Percentiles rank a stretch among this genome's conserved stretches.
Evolutionary conservation across 2,888 invertebrate genomes (phyloP).

Genomic region (Odontomyia ornata): DNA sequence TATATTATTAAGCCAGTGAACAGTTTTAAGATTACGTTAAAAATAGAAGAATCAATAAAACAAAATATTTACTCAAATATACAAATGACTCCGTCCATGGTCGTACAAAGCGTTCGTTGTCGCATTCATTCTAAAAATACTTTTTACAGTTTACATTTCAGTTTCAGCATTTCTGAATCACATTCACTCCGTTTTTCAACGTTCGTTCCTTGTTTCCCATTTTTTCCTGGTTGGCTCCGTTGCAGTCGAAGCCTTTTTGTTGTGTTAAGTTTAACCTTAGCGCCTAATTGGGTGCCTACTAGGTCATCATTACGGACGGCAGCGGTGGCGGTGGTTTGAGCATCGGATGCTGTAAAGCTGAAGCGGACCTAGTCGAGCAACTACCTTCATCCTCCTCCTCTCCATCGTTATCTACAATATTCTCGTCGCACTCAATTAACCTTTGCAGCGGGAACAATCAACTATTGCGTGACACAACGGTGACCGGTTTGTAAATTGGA

Average conservation of each 20-base stretch:
- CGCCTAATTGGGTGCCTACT: not conserved
- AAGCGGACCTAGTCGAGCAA: constrained; percentile 23
- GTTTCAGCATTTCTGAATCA: constrained; percentile 2
- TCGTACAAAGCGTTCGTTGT: not conserved
- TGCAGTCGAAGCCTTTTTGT: not conserved
- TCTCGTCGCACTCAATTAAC: not conserved
- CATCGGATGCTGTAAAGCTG: constrained; percentile 30
- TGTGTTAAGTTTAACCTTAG: not conserved
- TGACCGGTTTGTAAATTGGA: constrained; percentile 67
- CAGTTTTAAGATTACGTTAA: not conserved
- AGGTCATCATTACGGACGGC: constrained; percentile 40
- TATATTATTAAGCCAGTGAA: constrained; percentile 13
- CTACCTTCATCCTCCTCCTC: constrained; percentile 10
- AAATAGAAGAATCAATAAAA: not conserved
- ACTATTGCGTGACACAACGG: constrained; percentile 68
- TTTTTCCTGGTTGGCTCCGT: not conserved
- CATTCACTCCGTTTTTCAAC: not conserved
- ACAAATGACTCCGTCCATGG: constrained; percentile 7
- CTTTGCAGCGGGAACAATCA: constrained; percentile 60
- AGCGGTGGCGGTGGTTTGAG: constrained; percentile 22
- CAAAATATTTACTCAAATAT: constrained; percentile 35
- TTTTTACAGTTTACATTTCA: constrained; percentile 29
- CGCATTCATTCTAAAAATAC: not conserved
- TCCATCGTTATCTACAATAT: not conserved
- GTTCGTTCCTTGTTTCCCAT: no score